Percentiles rank a stretch among this genome's conserved stretches.
Evolutionary conservation across 2,888 invertebrate species (phyloP).

Genomic region (Phengaris arion): DNA sequence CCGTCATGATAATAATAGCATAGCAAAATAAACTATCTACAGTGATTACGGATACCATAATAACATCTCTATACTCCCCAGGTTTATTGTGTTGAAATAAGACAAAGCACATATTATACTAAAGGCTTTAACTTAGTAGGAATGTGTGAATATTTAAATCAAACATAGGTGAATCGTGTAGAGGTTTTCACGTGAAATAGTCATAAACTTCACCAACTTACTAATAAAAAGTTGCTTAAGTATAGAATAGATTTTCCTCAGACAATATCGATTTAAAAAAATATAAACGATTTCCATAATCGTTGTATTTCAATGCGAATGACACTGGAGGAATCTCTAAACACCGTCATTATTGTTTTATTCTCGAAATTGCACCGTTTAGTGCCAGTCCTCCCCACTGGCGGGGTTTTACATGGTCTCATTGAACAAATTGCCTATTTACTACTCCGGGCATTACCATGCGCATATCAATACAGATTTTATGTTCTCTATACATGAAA

Average conservation of each 20-base stretch:
- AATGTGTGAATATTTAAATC: no score
- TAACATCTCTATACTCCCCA: no score
- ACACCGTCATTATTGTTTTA: conserved; percentile 68
- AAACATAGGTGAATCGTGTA: no score
- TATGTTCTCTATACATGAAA: conserved; percentile 5
- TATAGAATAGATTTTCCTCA: not conserved
- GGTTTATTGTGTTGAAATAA: no score
- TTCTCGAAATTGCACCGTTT: conserved; percentile 62
- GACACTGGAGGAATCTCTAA: conserved; percentile 37
- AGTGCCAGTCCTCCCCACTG: conserved; percentile 54
- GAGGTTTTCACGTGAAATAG: no score
- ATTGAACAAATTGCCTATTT: conserved; percentile 58
- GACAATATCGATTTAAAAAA: not conserved
- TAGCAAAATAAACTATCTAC: no score
- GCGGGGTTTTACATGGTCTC: conserved; percentile 57
- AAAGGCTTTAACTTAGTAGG: no score
- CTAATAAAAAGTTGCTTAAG: no score
- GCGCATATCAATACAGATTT: conserved; percentile 19
- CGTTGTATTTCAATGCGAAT: conserved; percentile 24
- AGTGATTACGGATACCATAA: no score
- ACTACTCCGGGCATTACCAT: conserved; percentile 22
- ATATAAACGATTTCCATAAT: conserved; percentile 23
- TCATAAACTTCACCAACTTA: no score
- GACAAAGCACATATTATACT: no score
- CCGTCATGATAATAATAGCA: no score